Base-by-base conservation (phyloP, 2,797 vertebrate species). In the Danio tinwini region DNA sequence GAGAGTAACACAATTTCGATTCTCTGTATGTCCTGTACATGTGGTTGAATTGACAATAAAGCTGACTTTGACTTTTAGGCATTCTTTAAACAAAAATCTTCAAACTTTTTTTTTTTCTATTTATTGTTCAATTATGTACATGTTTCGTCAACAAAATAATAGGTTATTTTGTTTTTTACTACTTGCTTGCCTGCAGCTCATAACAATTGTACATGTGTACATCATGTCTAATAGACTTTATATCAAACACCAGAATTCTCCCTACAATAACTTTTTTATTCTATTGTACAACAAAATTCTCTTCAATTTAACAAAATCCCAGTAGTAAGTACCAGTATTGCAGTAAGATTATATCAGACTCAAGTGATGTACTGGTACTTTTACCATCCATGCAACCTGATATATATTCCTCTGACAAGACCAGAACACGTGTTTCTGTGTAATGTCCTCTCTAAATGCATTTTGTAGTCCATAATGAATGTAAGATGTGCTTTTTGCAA, bases 401-500 rank as follows among this genome's bases (percentile, higher is more conserved):
- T 17, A 55, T 8, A 7, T 12, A 1, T 7, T 8, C 7, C 67
- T 49, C 7, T 47, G 13, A 63, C 29, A 63, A 44, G 40, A 19
- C 62, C 42, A 40, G 6, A 71, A 14, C 50, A 42, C 6, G n/a
- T 8, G 6, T 13, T 40, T 47, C 39, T 56, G 6, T 44, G 52
- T 53, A 47, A 58, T 2, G 11, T 45, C 52, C 56, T 5, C 8
- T 59, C 7, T 50, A 49, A 68, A 47, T 39, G 16, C 45, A 55
- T 62, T 71, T 42, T 16, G n/a, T 16, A 70, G 58, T 29, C 1
- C 53, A 49, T 56, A 53, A 47, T 37, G 10, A 39, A 64, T 64
- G 42, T 58, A 13, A 53, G 14, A 40, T 69, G n/a, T 70, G 65
- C 65, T 62, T n/a, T 29, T 65, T 69, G 12, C 55, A 19, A 39